phyloP scores from a whole-genome alignment of 2,113 vertebrate species.

The Rattus norvegicus region GRCr8 NC_086027.1:52145001-52145500 shows the following conservation, averaged over 20 bases:
- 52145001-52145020: not conserved
- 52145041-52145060: not conserved
- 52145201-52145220: not conserved
- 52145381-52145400: not conserved
- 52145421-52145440: not conserved
- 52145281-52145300: not conserved
- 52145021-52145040: no score
- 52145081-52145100: constrained; percentile 1
- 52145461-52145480: not conserved
- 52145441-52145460: not conserved
- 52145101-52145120: not conserved
- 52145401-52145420: not conserved
- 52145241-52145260: not conserved
- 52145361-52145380: not conserved
- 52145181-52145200: not conserved
- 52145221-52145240: not conserved
- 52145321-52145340: not conserved
- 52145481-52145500: not conserved
- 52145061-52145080: not conserved
- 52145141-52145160: not conserved
- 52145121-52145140: not conserved
- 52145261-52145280: not conserved
- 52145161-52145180: not conserved
- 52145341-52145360: not conserved
- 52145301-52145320: not conserved